Evolutionary conservation across 1,140 invertebrate genomes (phyloP).

Genomic region (Trichonephila clavata): DNA sequence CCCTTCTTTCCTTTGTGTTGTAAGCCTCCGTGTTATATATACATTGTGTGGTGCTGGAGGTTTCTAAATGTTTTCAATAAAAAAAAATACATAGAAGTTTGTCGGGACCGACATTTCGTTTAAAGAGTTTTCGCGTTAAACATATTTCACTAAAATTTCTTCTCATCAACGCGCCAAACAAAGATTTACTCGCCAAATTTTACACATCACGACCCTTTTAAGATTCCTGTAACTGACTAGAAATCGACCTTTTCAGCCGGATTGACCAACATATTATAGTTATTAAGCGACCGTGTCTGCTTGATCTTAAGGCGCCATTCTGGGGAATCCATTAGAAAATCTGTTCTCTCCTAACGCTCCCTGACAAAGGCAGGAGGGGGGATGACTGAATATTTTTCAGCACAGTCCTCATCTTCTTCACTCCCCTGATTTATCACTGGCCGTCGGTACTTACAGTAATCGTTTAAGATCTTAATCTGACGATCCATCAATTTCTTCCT

Average conservation of each 20-base stretch:
- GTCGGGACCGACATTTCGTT: no score
- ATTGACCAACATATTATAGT: conserved; percentile 26
- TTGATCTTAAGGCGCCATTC: conserved; percentile 43
- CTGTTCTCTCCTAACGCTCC: background rate
- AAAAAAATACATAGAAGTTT: no score
- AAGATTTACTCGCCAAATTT: background rate
- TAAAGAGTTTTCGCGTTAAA: no score
- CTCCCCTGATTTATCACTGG: conserved; percentile 42
- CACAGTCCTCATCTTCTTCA: background rate
- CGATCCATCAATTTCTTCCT: conserved; percentile 43
- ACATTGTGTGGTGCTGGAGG: no score
- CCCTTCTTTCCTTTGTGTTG: no score
- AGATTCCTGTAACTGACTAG: background rate
- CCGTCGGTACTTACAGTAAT: conserved; percentile 36
- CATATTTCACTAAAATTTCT: no score
- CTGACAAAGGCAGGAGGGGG: background rate
- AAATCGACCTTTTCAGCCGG: conserved; percentile 5
- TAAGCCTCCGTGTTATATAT: no score
- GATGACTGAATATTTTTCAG: conserved; percentile 28
- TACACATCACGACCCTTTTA: background rate
- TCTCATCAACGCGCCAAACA: no score
- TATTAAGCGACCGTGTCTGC: conserved; percentile 21
- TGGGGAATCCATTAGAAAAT: conserved; percentile 53
- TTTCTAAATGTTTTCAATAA: no score
- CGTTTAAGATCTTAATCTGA: conserved; percentile 58